Evolutionary conservation across 2,888 invertebrate genomes (phyloP).

Genomic region (Acanthopleura granulata): DNA sequence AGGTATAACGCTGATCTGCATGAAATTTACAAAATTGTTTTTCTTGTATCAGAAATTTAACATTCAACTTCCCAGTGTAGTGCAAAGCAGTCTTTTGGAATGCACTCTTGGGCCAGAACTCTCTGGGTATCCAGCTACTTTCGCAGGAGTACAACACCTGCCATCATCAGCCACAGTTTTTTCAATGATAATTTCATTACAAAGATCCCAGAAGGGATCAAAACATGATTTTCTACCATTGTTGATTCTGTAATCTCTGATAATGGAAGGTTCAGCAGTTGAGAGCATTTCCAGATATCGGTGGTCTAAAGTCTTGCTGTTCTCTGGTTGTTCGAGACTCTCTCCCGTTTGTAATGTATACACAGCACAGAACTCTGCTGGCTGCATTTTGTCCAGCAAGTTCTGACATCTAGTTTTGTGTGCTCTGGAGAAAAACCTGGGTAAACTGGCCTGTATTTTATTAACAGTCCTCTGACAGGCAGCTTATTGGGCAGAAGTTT

Average conservation of each 20-base stretch:
- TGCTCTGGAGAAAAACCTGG: no score
- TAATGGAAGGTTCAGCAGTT: conserved; percentile 1
- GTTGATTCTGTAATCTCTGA: background rate
- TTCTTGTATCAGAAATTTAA: conserved; percentile 7
- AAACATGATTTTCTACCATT: conserved; percentile 3
- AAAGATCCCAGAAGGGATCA: conserved; percentile 8
- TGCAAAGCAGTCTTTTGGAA: conserved; percentile 10
- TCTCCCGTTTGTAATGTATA: background rate
- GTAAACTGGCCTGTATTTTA: no score
- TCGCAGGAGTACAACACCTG: background rate
- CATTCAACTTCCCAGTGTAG: background rate
- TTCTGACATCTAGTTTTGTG: conserved; percentile 2
- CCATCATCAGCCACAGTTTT: conserved; percentile 9
- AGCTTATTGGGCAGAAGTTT: background rate
- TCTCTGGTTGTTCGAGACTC: background rate
- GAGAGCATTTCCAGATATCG: background rate
- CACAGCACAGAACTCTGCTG: background rate
- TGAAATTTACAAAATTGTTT: conserved; percentile 13
- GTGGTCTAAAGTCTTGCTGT: background rate
- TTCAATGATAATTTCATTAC: no score
- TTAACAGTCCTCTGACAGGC: background rate
- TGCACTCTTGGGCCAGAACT: conserved; percentile 8
- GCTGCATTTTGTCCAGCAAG: conserved; percentile 11
- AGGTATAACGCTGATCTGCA: conserved; percentile 10
- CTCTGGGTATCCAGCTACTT: background rate